Base-by-base conservation (phyloP, 2,888 invertebrate genomes). In the Oligia latruncula region DNA sequence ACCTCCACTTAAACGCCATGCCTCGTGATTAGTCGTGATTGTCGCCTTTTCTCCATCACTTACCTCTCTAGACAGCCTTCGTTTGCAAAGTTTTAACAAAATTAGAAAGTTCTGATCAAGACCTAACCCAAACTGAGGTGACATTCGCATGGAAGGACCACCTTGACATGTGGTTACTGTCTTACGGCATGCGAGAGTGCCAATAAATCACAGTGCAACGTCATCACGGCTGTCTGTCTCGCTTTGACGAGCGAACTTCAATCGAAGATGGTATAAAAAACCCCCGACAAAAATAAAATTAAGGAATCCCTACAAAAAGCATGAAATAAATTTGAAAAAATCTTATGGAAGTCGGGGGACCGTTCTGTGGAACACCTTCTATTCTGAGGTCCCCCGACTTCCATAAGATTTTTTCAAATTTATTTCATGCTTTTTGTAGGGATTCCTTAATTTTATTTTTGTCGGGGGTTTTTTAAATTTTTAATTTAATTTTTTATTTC, bases 221-320 rank as follows among this genome's bases (percentile, higher is more conserved):
- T 80, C 80, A 73, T 67, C 70, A 71, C 43, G 71, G 35, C 55
- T 58, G 74, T 77, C 71, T 67, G 60, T 55, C 49, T 49, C 66
- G 40, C 73, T 80, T 77, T 71, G 72, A 75, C 64, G 76, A 58
- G 60, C 68, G 65, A 62, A 78, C 83, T 79, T 88, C 79, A 81
- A 86, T 88, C 84, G 64, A 67, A 52, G 60, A 74, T 77, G 71
- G 73, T 65, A n/a, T n/a, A n/a, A n/a, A n/a, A n/a, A n/a, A n/a
- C n/a, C n/a, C n/a, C n/a, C n/a, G n/a, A n/a, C n/a, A n/a, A n/a
- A n/a, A n/a, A n/a, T n/a, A n/a, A n/a, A n/a, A n/a, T n/a, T n/a
- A n/a, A n/a, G n/a, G n/a, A n/a, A n/a, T n/a, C n/a, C n/a, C n/a
- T n/a, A n/a, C n/a, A n/a, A n/a, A n/a, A n/a, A n/a, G n/a, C n/a